Conservation (phyloP, 2,113 vertebrate genomes). For the Herpetotheres cachinnans region DNA sequence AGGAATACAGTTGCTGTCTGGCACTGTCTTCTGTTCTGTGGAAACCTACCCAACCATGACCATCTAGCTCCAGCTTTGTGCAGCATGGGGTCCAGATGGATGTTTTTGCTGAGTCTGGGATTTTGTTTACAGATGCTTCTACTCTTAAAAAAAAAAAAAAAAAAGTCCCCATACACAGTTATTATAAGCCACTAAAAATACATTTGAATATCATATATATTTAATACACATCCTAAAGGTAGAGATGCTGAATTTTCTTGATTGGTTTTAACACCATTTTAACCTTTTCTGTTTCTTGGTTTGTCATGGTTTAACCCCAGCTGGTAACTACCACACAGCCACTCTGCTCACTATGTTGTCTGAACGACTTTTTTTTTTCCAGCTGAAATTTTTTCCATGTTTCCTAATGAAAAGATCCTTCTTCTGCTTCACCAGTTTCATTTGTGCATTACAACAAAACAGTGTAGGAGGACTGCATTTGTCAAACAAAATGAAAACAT, state of each 20-base stretch:
- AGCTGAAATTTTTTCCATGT: neutral
- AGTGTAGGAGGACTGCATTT: neutral
- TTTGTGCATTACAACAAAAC: neutral
- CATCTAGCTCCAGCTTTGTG: neutral
- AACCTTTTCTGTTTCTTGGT: neutral
- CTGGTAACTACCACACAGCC: too few relatives aligned
- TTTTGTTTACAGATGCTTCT: neutral
- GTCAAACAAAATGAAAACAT: neutral
- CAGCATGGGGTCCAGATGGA: neutral
- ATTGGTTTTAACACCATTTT: neutral
- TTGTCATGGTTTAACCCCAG: too few relatives aligned
- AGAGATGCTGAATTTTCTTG: neutral
- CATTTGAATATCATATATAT: neutral
- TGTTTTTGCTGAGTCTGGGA: neutral
- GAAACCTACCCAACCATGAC: neutral
- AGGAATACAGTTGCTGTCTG: neutral
- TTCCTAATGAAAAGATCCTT: neutral
- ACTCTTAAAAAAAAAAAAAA: too few relatives aligned
- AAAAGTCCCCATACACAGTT: neutral
- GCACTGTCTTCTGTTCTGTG: neutral
- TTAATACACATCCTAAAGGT: neutral
- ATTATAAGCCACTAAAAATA: neutral
- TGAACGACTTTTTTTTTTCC: neutral
- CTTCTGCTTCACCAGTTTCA: neutral
- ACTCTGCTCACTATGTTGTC: neutral